Evolutionary conservation across 2,797 vertebrate species (phyloP).

Genomic region (Hapalemur alaotrensis): DNA sequence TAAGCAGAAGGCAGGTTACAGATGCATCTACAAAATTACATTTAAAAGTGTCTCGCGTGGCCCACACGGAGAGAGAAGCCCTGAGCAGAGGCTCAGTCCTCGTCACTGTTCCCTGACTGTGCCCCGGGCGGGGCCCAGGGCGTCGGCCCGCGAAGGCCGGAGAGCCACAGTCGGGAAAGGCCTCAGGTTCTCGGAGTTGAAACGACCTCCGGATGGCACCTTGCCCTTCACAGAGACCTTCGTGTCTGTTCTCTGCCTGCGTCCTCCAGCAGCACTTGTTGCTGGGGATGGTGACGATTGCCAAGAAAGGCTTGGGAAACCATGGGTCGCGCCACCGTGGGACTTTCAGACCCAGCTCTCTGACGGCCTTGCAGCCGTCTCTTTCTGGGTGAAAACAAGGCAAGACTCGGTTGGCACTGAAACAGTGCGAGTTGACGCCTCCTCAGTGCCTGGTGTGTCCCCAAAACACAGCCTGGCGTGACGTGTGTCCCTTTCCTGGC

Average conservation of each 20-base stretch:
- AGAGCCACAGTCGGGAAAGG: not conserved
- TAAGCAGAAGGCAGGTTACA: not conserved
- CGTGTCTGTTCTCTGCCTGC: accelerated
- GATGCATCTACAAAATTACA: not conserved
- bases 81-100: not conserved
- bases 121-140: not conserved
- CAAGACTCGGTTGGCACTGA: accelerated
- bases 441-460: accelerated
- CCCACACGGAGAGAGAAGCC: accelerated
- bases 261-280: not conserved
- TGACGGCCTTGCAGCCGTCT: not conserved
- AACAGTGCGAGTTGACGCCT: accelerated
- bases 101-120: not conserved
- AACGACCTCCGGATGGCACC: accelerated
- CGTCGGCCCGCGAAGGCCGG: accelerated
- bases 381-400: not conserved
- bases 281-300: not conserved
- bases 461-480: accelerated
- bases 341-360: not conserved
- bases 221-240: not conserved
- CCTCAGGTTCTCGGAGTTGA: not conserved
- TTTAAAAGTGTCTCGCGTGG: not conserved
- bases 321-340: accelerated
- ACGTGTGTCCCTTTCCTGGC: accelerated
- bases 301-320: not conserved